phyloP scores from a whole-genome alignment of 2,113 vertebrate genomes.

The Trachemys scripta region DNA sequence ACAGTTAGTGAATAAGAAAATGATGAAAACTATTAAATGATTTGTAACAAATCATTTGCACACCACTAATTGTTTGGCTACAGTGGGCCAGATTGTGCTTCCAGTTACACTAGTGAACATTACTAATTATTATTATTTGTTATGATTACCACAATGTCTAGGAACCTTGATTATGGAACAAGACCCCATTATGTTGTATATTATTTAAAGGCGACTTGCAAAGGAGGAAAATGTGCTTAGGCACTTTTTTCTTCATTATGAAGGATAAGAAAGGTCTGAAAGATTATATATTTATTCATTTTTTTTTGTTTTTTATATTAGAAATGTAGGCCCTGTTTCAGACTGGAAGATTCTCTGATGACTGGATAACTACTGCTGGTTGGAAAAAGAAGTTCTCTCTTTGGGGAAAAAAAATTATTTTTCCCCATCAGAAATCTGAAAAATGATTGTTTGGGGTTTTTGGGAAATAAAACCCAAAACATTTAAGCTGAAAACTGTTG shows the following conservation, averaged over 20 bases:
- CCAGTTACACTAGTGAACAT: background rate
- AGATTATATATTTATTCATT: too few relatives aligned
- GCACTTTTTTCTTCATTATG: background rate
- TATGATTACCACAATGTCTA: background rate
- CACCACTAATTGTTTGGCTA: background rate
- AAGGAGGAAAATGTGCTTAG: background rate
- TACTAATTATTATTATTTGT: background rate
- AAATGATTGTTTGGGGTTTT: background rate
- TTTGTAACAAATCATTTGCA: background rate
- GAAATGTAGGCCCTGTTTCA: background rate
- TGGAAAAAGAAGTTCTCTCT: background rate
- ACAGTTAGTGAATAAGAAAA: background rate
- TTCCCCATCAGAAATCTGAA: background rate
- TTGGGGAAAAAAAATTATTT: background rate
- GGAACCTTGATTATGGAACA: background rate
- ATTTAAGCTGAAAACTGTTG: background rate
- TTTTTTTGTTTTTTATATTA: background rate
- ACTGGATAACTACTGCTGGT: background rate
- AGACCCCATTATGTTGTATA: background rate
- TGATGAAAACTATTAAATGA: background rate
- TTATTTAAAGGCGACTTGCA: background rate
- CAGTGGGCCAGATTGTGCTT: background rate
- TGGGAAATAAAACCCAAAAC: background rate
- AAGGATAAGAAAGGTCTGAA: background rate
- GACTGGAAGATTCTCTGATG: background rate